phyloP scores from a whole-genome alignment of 2,888 invertebrate species.

The Apodemia hepburni region DNA sequence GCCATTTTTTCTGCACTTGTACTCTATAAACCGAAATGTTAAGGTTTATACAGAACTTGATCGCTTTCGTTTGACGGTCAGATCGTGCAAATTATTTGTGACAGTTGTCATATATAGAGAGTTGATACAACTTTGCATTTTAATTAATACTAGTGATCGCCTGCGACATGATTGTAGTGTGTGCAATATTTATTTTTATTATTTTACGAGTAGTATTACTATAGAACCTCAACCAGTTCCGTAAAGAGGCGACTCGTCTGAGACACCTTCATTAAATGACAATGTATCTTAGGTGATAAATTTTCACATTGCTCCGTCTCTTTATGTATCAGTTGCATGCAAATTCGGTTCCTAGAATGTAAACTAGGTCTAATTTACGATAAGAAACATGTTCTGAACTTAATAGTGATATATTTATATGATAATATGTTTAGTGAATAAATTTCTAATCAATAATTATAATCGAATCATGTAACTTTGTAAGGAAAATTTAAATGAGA shows the following conservation, averaged over 20 bases:
- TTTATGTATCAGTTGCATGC: slow-evolving; percentile 10
- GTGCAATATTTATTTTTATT: too few species aligned
- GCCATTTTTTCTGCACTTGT: slow-evolving; percentile 7
- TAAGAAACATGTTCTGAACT: background rate
- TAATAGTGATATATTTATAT: slow-evolving; percentile 7
- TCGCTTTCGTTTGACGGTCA: background rate
- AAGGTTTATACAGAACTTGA: slow-evolving; percentile 7
- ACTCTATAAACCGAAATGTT: slow-evolving; percentile 12
- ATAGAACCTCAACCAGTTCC: background rate
- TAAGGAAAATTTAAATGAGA: too few species aligned
- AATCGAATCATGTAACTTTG: too few species aligned
- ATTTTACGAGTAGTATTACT: too few species aligned
- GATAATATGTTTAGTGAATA: too few species aligned
- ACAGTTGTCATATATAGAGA: background rate
- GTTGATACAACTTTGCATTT: background rate
- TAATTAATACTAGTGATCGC: too few species aligned
- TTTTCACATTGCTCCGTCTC: background rate
- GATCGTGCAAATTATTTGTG: background rate
- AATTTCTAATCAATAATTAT: too few species aligned
- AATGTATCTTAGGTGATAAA: slow-evolving; percentile 9
- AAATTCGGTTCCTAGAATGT: slow-evolving; percentile 6
- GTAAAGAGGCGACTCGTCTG: background rate
- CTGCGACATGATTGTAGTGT: too few species aligned
- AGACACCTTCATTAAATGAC: slow-evolving; percentile 10
- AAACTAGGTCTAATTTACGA: slow-evolving; percentile 1